phyloP scores from a whole-genome alignment of 53 echinoderm and acorn worm genomes.

The Holothuria leucospilota region DNA sequence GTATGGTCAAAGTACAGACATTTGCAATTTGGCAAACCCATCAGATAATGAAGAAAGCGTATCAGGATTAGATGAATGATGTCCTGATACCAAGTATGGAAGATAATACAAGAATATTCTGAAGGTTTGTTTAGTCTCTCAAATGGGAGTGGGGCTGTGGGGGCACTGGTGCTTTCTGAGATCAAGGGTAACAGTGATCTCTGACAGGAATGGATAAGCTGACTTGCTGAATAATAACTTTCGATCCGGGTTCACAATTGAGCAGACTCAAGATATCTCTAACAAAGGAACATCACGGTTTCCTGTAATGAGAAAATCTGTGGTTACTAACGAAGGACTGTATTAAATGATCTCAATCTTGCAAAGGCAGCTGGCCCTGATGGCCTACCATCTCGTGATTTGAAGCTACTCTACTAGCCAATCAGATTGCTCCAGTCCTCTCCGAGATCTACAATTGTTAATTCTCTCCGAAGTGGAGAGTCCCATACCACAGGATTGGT shows the following conservation, averaged over 20 bases:
- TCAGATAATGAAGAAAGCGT: neutral
- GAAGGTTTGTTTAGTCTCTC: constrained; percentile 2
- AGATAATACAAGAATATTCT: constrained; percentile 11
- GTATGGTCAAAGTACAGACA: neutral
- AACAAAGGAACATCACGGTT: neutral
- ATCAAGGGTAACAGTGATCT: neutral
- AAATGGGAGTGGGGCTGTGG: neutral
- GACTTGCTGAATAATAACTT: too few species aligned
- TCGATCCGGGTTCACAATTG: neutral
- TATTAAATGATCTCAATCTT: neutral
- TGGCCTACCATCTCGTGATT: neutral
- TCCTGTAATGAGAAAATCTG: neutral
- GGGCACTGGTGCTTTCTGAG: neutral
- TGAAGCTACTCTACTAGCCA: neutral
- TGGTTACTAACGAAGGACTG: too few species aligned
- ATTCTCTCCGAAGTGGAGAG: neutral
- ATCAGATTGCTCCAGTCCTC: neutral
- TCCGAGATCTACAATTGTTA: neutral
- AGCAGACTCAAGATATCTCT: neutral
- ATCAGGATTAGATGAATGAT: neutral
- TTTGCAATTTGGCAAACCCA: neutral
- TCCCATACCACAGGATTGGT: too few species aligned
- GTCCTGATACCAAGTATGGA: constrained; percentile 14
- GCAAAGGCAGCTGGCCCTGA: too few species aligned
- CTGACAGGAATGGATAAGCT: neutral